Evolutionary conservation across 2,797 vertebrate genomes (phyloP).

Genomic region (Hydrophis major): DNA sequence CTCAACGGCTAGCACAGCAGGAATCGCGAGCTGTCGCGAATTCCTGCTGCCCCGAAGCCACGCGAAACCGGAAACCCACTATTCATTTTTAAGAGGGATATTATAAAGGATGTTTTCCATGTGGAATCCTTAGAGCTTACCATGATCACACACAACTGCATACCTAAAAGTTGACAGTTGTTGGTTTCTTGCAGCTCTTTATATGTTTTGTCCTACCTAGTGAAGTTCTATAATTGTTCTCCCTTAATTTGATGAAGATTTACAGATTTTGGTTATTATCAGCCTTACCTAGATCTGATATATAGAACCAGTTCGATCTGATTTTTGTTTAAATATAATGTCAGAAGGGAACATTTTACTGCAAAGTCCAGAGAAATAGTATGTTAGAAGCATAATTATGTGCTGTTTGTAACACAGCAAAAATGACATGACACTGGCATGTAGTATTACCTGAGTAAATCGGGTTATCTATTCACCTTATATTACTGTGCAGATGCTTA

Average conservation of each 20-base stretch:
- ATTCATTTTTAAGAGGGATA: not conserved
- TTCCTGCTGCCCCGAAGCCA: too few relatives aligned
- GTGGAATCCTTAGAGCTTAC: not conserved
- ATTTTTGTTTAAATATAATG: constrained; percentile 19
- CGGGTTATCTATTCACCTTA: constrained; percentile 69
- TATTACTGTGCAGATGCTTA: constrained; percentile 37
- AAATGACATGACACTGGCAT: constrained; percentile 49
- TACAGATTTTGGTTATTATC: constrained; percentile 16
- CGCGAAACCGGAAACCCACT: too few relatives aligned
- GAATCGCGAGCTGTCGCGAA: too few relatives aligned
- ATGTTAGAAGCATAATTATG: constrained; percentile 63
- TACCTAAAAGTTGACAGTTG: not conserved
- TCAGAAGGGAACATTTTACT: constrained; percentile 31
- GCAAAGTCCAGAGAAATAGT: constrained; percentile 18
- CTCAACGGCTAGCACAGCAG: too few relatives aligned
- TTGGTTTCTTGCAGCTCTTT: not conserved
- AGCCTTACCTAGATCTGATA: constrained; percentile 14
- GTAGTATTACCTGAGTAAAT: constrained; percentile 54
- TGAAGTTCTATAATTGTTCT: not conserved
- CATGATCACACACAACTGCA: not conserved
- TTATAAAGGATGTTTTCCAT: not conserved
- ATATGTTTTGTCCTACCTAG: not conserved
- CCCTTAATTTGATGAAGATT: not conserved
- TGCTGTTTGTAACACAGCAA: constrained; percentile 57
- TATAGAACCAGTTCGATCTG: constrained; percentile 31